These are phyloP conservation scores for Hypocryptadius cinnamomeus DNA, from an alignment of 2,113 vertebrate genomes.

Conservation along the genomic window DNA sequence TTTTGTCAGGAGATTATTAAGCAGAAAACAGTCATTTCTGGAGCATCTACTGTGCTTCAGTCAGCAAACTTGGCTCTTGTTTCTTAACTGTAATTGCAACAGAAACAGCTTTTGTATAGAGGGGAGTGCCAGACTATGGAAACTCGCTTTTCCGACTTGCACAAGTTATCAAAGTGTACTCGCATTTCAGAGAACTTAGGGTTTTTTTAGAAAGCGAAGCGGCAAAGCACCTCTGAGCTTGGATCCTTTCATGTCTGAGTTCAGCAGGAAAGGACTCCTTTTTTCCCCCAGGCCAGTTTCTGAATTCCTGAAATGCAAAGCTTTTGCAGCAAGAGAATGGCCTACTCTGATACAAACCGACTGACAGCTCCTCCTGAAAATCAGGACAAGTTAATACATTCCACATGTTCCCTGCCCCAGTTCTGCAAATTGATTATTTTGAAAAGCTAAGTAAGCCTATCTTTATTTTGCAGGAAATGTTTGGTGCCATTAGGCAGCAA, in stretches of 20 bases:
- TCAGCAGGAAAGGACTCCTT: neutral
- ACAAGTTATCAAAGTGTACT: neutral
- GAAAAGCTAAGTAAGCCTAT: slow-evolving; percentile 34
- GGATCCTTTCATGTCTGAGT: neutral
- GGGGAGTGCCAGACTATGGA: neutral
- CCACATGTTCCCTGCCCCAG: slow-evolving; percentile 38
- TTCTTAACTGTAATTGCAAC: neutral
- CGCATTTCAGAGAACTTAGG: neutral
- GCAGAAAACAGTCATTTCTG: neutral
- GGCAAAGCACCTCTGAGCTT: neutral
- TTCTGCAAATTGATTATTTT: slow-evolving; percentile 46
- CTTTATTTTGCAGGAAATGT: slow-evolving; percentile 56
- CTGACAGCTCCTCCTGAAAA: slow-evolving; percentile 23
- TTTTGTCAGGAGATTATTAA: neutral
- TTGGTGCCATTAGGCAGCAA: slow-evolving; percentile 46
- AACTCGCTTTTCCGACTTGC: neutral
- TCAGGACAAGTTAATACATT: slow-evolving; percentile 37
- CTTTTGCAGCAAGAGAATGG: neutral
- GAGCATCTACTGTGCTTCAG: neutral
- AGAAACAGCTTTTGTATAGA: neutral
- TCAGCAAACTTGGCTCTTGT: neutral
- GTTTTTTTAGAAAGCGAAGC: neutral
- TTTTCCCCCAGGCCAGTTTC: neutral
- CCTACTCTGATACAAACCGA: neutral
- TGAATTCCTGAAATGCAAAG: slow-evolving; percentile 48